Conservation (phyloP, 1,140 invertebrate species). For the Rhyacophila brunnea region DNA sequence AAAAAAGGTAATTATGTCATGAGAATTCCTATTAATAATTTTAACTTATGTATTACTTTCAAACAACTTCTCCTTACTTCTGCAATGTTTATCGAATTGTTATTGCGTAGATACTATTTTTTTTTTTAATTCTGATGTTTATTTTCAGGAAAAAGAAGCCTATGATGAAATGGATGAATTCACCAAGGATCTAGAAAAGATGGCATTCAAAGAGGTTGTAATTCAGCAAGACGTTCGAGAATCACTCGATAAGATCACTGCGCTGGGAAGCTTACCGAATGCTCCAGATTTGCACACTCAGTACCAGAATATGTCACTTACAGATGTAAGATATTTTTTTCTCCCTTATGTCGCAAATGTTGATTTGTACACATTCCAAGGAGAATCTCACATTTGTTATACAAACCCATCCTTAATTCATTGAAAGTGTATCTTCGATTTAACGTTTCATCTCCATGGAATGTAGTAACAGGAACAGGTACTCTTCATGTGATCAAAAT, state of each 20-base stretch:
- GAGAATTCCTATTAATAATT: too few species aligned
- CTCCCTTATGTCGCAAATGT: neutral
- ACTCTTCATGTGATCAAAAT: too few species aligned
- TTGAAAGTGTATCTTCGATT: slow-evolving; percentile 11
- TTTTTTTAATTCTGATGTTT: neutral
- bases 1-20: too few species aligned
- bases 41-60: neutral
- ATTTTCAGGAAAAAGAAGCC: slow-evolving; percentile 77
- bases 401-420: too few species aligned
- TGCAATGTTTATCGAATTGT: too few species aligned
- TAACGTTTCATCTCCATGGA: too few species aligned
- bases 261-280: slow-evolving; percentile 85
- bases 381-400: too few species aligned
- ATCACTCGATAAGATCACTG: slow-evolving; percentile 92
- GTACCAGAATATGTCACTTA: slow-evolving; percentile 84
- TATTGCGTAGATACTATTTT: too few species aligned
- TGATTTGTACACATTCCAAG: slow-evolving; percentile 10
- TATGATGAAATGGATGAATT: slow-evolving; percentile 97
- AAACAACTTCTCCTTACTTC: too few species aligned
- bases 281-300: slow-evolving; percentile 88
- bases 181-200: slow-evolving; percentile 94
- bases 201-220: slow-evolving; percentile 92
- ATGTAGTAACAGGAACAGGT: too few species aligned
- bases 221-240: slow-evolving; percentile 94
- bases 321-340: slow-evolving; percentile 61